phyloP scores from a whole-genome alignment of 2,113 vertebrate genomes.

The Cololabis saira region DNA sequence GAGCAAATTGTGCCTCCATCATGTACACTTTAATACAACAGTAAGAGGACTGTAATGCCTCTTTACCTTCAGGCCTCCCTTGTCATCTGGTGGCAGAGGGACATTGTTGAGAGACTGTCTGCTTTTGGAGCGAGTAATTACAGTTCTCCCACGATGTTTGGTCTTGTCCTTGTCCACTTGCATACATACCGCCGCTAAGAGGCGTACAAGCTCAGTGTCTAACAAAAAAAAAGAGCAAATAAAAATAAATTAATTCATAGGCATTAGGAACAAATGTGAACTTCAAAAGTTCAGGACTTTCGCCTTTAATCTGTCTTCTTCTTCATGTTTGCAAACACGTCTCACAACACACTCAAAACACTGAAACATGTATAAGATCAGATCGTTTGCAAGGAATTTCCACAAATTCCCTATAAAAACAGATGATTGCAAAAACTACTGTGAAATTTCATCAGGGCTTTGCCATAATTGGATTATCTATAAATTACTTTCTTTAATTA shows the following conservation, averaged over 20 bases:
- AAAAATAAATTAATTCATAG: not conserved
- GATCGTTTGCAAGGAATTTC: too few relatives aligned
- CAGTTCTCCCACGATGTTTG: constrained; percentile 80
- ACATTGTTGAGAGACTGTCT: constrained; percentile 84
- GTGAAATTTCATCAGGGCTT: not conserved
- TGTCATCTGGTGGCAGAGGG: constrained; percentile 90
- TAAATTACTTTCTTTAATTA: too few relatives aligned
- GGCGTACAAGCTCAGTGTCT: constrained; percentile 96
- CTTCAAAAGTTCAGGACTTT: too few relatives aligned
- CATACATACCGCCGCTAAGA: constrained; percentile 97
- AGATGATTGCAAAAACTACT: not conserved
- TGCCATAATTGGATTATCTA: too few relatives aligned
- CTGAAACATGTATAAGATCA: too few relatives aligned
- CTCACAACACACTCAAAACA: too few relatives aligned
- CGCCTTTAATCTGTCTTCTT: too few relatives aligned
- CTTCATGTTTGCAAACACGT: too few relatives aligned
- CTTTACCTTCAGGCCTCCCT: constrained; percentile 91
- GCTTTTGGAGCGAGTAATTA: constrained; percentile 80
- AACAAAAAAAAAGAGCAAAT: constrained; percentile 16
- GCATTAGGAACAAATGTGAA: too few relatives aligned
- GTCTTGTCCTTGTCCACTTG: constrained; percentile 91
- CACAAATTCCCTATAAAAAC: too few relatives aligned
- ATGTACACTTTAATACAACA: not conserved
- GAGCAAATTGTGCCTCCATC: too few relatives aligned
- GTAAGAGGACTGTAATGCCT: not conserved